Evolutionary conservation across 2,113 vertebrate species (phyloP).

Genomic region (Theristicus caerulescens): DNA sequence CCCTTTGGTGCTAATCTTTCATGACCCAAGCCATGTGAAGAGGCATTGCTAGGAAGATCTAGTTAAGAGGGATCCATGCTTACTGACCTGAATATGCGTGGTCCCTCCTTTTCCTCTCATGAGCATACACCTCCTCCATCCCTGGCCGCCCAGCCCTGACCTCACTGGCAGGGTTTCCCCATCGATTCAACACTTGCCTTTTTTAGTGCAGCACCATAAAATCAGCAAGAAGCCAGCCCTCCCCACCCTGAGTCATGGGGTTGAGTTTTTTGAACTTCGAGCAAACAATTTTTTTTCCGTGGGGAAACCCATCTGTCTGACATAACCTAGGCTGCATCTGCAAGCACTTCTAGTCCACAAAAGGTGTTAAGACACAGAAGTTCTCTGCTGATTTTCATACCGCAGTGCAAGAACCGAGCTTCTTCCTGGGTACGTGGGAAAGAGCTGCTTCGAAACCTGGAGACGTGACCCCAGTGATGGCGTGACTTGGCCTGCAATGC

Average conservation of each 20-base stretch:
- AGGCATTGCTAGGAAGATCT: not conserved
- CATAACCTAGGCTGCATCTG: not conserved
- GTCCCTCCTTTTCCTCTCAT: not conserved
- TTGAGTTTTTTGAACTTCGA: not conserved
- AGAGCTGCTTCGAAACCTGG: not conserved
- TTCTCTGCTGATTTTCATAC: not conserved
- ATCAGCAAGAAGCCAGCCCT: not conserved
- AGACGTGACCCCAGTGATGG: not conserved
- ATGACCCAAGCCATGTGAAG: not conserved
- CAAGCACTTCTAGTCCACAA: not conserved
- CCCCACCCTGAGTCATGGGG: not conserved
- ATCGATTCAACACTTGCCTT: not conserved
- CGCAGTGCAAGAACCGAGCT: not conserved
- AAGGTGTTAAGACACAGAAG: not conserved
- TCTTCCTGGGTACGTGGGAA: not conserved
- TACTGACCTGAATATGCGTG: accelerated
- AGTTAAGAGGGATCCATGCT: not conserved
- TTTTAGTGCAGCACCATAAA: not conserved
- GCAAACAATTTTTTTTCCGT: not conserved
- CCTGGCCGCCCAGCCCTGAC: not conserved
- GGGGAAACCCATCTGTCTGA: not conserved
- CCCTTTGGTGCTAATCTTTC: not conserved
- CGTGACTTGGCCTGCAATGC: not conserved
- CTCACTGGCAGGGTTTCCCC: not conserved
- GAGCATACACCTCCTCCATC: not conserved